phyloP scores from a whole-genome alignment of 2,797 vertebrate genomes.

The Mormyrops boulengeri region DNA sequence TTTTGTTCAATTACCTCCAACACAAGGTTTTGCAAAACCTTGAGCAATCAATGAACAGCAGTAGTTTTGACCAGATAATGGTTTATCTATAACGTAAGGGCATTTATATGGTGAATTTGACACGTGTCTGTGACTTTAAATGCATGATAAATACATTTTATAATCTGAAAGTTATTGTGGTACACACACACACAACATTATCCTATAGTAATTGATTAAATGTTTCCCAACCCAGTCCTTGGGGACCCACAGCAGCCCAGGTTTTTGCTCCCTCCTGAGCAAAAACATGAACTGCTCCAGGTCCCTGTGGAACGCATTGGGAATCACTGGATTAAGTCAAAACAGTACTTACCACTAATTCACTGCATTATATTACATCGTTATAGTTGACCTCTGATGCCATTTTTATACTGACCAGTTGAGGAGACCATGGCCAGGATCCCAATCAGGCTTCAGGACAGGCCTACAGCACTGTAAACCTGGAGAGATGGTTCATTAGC shows the following conservation, averaged over 20 bases:
- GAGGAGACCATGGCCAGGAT: not conserved
- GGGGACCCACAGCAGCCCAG: not conserved
- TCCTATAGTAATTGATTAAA: not conserved
- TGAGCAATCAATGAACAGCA: not conserved
- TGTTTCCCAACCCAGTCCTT: not conserved
- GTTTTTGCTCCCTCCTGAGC: not conserved
- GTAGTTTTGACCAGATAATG: not conserved
- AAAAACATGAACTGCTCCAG: not conserved
- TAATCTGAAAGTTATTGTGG: not conserved
- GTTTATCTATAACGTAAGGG: not conserved
- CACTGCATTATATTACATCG: not conserved
- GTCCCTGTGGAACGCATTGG: not conserved
- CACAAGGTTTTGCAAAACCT: not conserved
- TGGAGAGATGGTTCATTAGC: not conserved
- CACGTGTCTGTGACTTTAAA: not conserved
- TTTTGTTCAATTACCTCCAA: not conserved
- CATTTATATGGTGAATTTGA: not conserved
- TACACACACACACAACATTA: not conserved
- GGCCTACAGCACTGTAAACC: not conserved
- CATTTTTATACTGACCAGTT: not conserved
- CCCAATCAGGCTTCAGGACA: not conserved
- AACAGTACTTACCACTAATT: not conserved
- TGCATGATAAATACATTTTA: not conserved
- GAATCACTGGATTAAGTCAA: not conserved
- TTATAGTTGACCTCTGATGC: not conserved